Base-by-base conservation (phyloP, 2,888 invertebrate genomes). In the Chrysina gloriosa region DNA sequence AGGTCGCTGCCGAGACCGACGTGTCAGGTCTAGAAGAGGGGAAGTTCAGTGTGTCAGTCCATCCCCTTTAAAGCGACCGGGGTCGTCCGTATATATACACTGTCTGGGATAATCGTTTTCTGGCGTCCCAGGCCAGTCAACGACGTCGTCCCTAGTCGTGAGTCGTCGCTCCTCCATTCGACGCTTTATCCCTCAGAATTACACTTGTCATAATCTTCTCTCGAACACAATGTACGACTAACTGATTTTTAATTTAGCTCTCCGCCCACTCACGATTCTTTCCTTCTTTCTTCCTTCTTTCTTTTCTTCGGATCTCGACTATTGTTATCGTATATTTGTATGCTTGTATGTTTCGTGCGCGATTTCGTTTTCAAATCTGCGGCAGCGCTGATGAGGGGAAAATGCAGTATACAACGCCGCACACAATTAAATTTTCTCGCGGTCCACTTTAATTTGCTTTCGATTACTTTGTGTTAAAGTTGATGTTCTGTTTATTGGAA, bases 71-170 rank as follows among this genome's bases (percentile, higher is more conserved):
- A 79, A 74, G 69, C 76, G 76, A 73, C 77, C 77, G 61, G 45
- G 54, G 63, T 52, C 45, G 65, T 50, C 63, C 58, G 67, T 54
- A 58, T 58, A 58, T 56, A 58, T 74, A 50, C 71, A 67, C 71
- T 67, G 77, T 78, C 78, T 77, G 75, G 77, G 77, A 78, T 79
- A 79, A 80, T 80, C 80, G 79, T 77, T 80, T 77, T 79, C 77
- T 76, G 76, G 78, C 78, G 77, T 77, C 77, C 77, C 78, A 47
- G 36, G 58, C 66, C 56, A 36, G 56, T 56, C 56, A 29, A 36
- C 36, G 56, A 23, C 56, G 56, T 34, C 36, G 54, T 58, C 34
- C 65, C 54, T 27, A 65, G 36, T 54, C 52, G 65, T 34, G 58
- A 56, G 45, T 25, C 50, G 56, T 56, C 45, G 56, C 58, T 19